Base-by-base conservation (phyloP, 2,113 vertebrate species). In the Cervus canadensis region DNA sequence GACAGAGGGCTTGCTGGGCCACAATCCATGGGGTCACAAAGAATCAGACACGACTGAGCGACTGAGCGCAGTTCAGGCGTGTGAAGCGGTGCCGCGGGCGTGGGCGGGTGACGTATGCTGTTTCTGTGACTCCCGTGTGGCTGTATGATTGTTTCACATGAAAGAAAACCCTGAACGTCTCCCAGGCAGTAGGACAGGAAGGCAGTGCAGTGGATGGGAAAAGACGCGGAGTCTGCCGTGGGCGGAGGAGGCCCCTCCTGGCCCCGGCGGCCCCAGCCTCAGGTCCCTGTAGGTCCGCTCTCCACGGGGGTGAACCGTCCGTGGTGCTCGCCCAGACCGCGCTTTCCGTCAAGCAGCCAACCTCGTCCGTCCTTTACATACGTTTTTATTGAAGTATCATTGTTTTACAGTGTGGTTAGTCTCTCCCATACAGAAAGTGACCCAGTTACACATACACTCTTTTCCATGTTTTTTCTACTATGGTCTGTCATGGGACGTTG, bases 261-360 rank as follows among this genome's bases (percentile, higher is more conserved):
- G 26, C 54, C 67, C 74, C 9, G 2, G 1, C 6, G 1, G 23
- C 3, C 50, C 45, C 4, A 11, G 76, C 40, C 74, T n/a, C 3
- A 13, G 16, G 16, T 0, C 28, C n/a, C 1, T 3, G 26, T 0
- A 14, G 1, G 13, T 14, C 13, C 21, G 26, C 11, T 5, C 6
- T 15, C 30, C 45, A 1, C 3, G 0, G 26, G 2, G 12, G 23
- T 8, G 26, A 40, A 28, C 57, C 59, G 78, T 60, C 76, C 64
- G 0, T 12, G 91, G 89, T 56, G 3, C 88, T 33, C 5, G 60
- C 12, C 7, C 30, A 11, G 33, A 15, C 23, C 5, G 0, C 1
- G 11, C 25, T 7, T 28, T 2, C 76, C 52, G 14, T 21, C 5
- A 5, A 43, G 60, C 43, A 62, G 1, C 2, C 9, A 7, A 1